These are phyloP conservation scores for Rhamnusium bicolor DNA, from an alignment of 2,888 invertebrate species.

Conservation along the genomic window DNA sequence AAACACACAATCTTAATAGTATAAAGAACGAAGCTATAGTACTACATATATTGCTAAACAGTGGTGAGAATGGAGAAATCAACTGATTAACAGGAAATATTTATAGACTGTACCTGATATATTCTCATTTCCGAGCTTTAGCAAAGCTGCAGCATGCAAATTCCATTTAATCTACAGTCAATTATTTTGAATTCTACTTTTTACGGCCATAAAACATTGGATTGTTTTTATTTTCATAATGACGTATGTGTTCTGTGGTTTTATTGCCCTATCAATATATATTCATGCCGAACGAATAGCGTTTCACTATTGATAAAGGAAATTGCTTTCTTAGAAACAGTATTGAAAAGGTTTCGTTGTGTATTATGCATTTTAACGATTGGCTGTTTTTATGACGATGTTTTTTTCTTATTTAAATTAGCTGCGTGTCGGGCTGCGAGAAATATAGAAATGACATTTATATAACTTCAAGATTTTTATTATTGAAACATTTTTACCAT, in stretches of 20 bases:
- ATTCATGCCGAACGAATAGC: constrained; percentile 42
- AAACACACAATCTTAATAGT: constrained; percentile 13
- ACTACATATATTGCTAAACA: not conserved
- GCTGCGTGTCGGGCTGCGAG: not conserved
- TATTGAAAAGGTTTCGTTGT: constrained; percentile 39
- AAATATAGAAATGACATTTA: not conserved
- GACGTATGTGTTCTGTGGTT: constrained; percentile 41
- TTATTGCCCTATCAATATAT: constrained; percentile 46
- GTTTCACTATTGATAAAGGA: constrained; percentile 45
- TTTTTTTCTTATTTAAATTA: constrained; percentile 32
- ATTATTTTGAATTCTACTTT: not conserved
- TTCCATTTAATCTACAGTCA: constrained; percentile 1
- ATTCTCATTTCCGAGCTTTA: not conserved
- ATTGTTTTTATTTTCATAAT: constrained; percentile 47
- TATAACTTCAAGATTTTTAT: not conserved
- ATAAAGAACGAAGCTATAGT: constrained; percentile 7
- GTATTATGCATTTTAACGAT: constrained; percentile 33
- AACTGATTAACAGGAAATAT: constrained; percentile 5
- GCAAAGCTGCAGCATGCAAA: constrained; percentile 6
- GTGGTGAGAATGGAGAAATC: not conserved
- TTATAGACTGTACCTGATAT: not conserved
- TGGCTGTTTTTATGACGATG: constrained; percentile 14
- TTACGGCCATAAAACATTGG: constrained; percentile 32
- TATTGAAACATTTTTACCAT: not conserved
- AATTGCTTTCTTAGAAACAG: constrained; percentile 43